These are phyloP conservation scores for Drosophila prolongata DNA, from an alignment of 2,888 invertebrate genomes.

Conservation along the genomic window DNA sequence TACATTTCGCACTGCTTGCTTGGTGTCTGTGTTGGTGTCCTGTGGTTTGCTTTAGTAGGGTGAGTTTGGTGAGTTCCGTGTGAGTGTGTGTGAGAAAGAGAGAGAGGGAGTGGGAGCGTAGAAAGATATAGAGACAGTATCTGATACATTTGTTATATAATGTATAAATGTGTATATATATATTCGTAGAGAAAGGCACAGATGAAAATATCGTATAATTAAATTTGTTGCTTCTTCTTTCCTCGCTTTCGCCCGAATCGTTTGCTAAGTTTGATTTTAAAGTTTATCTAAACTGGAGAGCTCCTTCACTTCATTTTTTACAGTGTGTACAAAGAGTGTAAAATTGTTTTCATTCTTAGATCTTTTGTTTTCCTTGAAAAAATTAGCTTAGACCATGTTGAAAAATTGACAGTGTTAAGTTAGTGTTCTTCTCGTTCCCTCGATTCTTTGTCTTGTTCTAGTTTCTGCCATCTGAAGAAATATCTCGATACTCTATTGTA, in stretches of 20 bases:
- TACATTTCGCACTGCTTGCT: slow-evolving; percentile 22
- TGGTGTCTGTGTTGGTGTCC: slow-evolving; percentile 14
- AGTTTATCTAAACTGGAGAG: slow-evolving; percentile 64
- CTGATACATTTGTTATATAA: slow-evolving; percentile 50
- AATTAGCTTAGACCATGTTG: slow-evolving; percentile 54
- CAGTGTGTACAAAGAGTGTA: slow-evolving; percentile 71
- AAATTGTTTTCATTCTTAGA: slow-evolving; percentile 48
- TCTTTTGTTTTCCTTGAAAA: slow-evolving; percentile 35
- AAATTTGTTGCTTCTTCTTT: slow-evolving; percentile 56
- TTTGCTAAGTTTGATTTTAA: slow-evolving; percentile 62
- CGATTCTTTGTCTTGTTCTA: slow-evolving; percentile 14
- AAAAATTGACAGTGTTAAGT: slow-evolving; percentile 74
- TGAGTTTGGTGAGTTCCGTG: slow-evolving; percentile 11
- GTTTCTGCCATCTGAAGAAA: slow-evolving; percentile 34
- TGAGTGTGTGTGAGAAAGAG: slow-evolving; percentile 4
- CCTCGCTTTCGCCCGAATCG: slow-evolving; percentile 36
- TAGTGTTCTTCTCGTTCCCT: slow-evolving; percentile 24
- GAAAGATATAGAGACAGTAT: slow-evolving; percentile 12
- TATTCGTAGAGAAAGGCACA: slow-evolving; percentile 81
- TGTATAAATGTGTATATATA: slow-evolving; percentile 41
- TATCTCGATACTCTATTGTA: slow-evolving; percentile 56
- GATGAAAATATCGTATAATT: slow-evolving; percentile 81
- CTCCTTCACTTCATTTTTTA: slow-evolving; percentile 19
- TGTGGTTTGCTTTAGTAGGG: neutral
- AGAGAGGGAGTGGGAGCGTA: slow-evolving; percentile 13